phyloP scores from a whole-genome alignment of 2,888 invertebrate species.

The Amphipyra berbera region DNA sequence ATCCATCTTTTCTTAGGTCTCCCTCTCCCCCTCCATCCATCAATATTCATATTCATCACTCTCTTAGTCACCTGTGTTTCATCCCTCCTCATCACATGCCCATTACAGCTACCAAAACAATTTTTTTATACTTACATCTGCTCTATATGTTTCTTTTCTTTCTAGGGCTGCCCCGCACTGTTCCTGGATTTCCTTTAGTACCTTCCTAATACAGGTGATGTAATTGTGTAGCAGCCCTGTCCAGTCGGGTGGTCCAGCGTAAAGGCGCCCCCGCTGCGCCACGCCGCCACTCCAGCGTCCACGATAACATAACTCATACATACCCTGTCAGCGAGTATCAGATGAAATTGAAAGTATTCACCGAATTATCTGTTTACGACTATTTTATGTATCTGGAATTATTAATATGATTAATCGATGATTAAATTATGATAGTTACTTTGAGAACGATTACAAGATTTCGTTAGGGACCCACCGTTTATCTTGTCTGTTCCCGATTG shows the following conservation, averaged over 20 bases:
- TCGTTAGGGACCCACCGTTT: neutral
- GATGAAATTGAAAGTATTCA: slow-evolving; percentile 44
- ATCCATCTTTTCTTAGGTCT: too few species aligned
- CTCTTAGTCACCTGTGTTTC: too few species aligned
- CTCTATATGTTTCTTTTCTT: too few species aligned
- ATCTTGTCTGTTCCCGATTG: too few species aligned
- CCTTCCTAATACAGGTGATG: neutral
- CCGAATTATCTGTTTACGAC: slow-evolving; percentile 26
- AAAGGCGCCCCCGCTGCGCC: slow-evolving; percentile 75
- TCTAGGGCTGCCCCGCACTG: too few species aligned
- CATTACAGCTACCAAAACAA: too few species aligned
- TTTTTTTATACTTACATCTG: too few species aligned
- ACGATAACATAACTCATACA: slow-evolving; percentile 48
- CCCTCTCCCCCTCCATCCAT: too few species aligned
- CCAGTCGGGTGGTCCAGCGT: slow-evolving; percentile 76
- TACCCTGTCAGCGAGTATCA: slow-evolving; percentile 28
- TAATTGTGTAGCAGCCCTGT: slow-evolving; percentile 55
- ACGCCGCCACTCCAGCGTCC: slow-evolving; percentile 61
- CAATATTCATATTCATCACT: too few species aligned
- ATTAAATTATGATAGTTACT: neutral
- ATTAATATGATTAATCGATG: neutral
- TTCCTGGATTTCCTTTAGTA: too few species aligned
- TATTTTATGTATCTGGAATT: slow-evolving; percentile 1
- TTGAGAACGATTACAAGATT: neutral
- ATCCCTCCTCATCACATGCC: too few species aligned